A percentile compares a stretch with the other conserved stretches of the same genome.
phyloP scores from a whole-genome alignment of 2,888 invertebrate species.

The Copidosoma aretas region DNA sequence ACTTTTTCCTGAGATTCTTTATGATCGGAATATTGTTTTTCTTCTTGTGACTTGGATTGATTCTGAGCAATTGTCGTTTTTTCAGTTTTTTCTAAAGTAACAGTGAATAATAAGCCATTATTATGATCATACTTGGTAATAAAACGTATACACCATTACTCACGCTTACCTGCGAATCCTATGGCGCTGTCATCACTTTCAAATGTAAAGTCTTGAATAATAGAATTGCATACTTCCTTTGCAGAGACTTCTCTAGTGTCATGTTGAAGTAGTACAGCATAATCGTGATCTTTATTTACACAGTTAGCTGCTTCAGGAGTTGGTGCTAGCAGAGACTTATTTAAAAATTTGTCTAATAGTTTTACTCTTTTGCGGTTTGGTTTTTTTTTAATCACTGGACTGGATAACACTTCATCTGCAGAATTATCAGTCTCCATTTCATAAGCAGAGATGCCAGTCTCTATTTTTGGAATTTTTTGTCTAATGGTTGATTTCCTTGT shows the following conservation, averaged over 20 bases:
- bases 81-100: neutral
- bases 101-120: neutral
- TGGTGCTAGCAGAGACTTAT: constrained; percentile 11
- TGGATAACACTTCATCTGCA: constrained; percentile 23
- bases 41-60: neutral
- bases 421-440: constrained; percentile 31
- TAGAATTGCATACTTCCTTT: constrained; percentile 39
- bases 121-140: neutral
- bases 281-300: neutral
- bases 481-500: neutral
- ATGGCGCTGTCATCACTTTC: constrained; percentile 43
- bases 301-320: neutral
- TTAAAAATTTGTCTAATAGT: constrained; percentile 20
- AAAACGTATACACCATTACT: constrained; percentile 13
- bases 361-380: constrained; percentile 30
- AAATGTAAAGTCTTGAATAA: constrained; percentile 42
- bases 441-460: constrained; percentile 9
- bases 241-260: constrained; percentile 8
- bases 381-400: constrained; percentile 25
- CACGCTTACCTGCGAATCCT: constrained; percentile 38
- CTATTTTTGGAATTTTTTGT: neutral
- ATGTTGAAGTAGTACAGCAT: neutral
- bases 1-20: neutral
- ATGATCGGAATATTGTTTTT: neutral
- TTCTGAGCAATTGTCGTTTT: neutral